A percentile compares a stretch with the other conserved stretches of the same genome.
Evolutionary conservation across 2,113 vertebrate genomes (phyloP).

Genomic region (Apodemus sylvaticus): DNA sequence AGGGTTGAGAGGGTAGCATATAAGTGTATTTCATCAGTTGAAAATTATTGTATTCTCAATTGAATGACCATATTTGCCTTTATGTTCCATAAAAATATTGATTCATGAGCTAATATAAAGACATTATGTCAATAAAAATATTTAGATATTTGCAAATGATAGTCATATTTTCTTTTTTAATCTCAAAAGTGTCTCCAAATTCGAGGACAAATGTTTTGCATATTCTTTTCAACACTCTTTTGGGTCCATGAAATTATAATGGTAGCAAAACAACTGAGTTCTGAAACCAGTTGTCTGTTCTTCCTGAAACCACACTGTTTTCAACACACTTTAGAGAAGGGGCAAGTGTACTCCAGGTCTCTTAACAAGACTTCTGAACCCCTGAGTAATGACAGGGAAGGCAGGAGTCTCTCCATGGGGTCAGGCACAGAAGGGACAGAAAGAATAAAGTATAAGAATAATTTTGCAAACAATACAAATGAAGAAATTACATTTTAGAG

Average conservation of each 20-base stretch:
- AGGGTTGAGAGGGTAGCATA: background rate
- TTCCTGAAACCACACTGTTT: background rate
- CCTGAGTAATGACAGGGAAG: conserved; percentile 15
- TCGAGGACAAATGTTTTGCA: background rate
- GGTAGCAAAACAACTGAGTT: background rate
- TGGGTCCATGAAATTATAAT: conserved; percentile 23
- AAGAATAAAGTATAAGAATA: conserved; percentile 46
- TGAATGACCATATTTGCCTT: background rate
- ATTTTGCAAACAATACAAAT: conserved; percentile 41
- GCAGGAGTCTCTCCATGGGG: background rate
- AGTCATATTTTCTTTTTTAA: background rate
- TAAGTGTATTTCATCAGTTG: background rate
- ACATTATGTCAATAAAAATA: background rate
- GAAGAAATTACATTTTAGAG: conserved; percentile 55
- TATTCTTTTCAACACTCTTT: conserved; percentile 11
- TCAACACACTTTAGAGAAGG: background rate
- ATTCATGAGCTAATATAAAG: conserved; percentile 15
- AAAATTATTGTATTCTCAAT: background rate
- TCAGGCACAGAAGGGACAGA: conserved; percentile 7
- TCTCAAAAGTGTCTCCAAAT: background rate
- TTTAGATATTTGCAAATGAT: conserved; percentile 43
- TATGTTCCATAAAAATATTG: conserved; percentile 16
- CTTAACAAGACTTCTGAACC: background rate
- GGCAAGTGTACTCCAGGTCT: background rate
- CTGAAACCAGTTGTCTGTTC: background rate